These are phyloP conservation scores for Zootoca vivipara DNA, from an alignment of 2,113 vertebrate genomes.

Conservation along the genomic window DNA sequence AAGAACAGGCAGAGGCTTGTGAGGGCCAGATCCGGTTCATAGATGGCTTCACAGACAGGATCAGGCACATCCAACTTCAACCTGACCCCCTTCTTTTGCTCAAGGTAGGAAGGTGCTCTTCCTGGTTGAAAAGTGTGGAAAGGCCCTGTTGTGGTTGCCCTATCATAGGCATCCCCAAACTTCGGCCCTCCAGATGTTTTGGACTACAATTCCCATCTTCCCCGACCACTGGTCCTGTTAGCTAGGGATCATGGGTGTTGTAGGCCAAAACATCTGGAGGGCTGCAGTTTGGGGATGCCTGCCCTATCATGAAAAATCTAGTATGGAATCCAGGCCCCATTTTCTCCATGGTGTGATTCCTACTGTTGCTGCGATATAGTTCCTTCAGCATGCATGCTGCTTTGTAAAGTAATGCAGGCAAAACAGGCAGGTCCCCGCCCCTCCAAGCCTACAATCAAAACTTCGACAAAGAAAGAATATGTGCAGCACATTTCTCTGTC, in stretches of 20 bases:
- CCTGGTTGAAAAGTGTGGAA: background rate
- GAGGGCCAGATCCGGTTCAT: slow-evolving; percentile 48
- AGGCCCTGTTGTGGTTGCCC: background rate
- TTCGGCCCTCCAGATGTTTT: no score
- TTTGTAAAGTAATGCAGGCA: background rate
- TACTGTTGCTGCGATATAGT: background rate
- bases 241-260: no score
- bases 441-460: background rate
- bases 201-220: no score
- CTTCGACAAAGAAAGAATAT: background rate
- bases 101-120: slow-evolving; percentile 65
- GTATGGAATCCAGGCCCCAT: background rate
- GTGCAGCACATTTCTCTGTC: background rate
- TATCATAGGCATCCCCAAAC: no score
- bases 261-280: no score
- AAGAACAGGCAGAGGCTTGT: slow-evolving; percentile 56
- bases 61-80: slow-evolving; percentile 63
- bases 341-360: background rate
- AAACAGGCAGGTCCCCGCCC: background rate
- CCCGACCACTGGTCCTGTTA: no score
- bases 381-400: background rate
- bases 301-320: background rate
- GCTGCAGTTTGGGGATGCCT: no score
- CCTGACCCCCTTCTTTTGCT: slow-evolving; percentile 62
- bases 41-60: slow-evolving; percentile 40